Evolutionary conservation across 2,888 invertebrate species (phyloP), one percentile per base, ranked within the genome.

Genomic region (Cataglyphis rosenhaueri): DNA sequence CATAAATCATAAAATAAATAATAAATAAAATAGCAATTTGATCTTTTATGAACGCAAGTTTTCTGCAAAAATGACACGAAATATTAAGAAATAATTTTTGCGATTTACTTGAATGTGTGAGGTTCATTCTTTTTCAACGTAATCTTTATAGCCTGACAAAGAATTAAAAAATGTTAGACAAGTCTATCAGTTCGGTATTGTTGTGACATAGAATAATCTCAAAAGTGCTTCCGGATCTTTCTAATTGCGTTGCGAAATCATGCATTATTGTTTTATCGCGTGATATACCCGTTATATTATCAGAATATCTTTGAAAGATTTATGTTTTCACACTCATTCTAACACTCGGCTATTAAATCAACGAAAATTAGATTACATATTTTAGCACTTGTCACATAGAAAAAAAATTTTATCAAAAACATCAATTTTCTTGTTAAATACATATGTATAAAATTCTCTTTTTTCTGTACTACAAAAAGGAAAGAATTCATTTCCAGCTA

Each of bases 251-350:
- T 74, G 18, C 35, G 25, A 74, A 74, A 74, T 74, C 48, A 29
- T 74, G 44, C 21, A 32, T n/a, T 61, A 15, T 18, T 15, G 48
- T 52, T 52, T 74, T 74, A 74, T 74, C 74, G 21, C 21, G 8
- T 32, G 61, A 15, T 10, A 41, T 4, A 44, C 18, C 29, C 32
- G 15, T 44, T 25, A 15, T 62, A 48, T 21, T 15, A 74, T 62
- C 48, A 44, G 21, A 32, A 48, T 62, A 74, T 62, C 74, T 29
- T 62, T 32, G 8, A 52, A 29, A 9, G 15, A 35, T 74, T 74
- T 38, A 44, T 44, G 18, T 21, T 15, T 62, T 74, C 44, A 32
- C 62, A 21, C 48, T 52, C n/a, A n/a, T 52, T 52, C 21, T 35
- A 21, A 41, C 10, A 6, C 18, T 48, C 18, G 15, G n/a, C 10